Evolutionary conservation across 2,888 invertebrate species (phyloP).

Genomic region (Orthosia cruda): DNA sequence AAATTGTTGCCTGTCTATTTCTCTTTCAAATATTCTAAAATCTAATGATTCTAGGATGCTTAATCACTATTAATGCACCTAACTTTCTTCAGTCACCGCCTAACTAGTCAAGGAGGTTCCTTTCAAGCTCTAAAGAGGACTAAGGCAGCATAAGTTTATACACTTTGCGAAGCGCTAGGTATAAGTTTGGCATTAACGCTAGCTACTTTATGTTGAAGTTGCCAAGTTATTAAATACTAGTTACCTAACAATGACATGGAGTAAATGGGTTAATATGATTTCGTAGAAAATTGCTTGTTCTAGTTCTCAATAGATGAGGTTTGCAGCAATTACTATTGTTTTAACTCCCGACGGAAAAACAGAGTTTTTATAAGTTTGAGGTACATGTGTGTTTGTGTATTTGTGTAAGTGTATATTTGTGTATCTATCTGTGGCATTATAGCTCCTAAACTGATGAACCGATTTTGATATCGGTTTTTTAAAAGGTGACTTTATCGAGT

Average conservation of each 20-base stretch:
- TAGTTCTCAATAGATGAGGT: conserved; percentile 13
- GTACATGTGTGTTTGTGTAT: too few species aligned
- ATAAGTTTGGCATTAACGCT: conserved; percentile 50
- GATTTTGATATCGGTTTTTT: too few species aligned
- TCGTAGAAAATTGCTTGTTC: conserved; percentile 24
- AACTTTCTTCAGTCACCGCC: conserved; percentile 5
- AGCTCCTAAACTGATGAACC: too few species aligned
- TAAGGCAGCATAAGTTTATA: conserved; percentile 40
- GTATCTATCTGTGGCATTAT: too few species aligned
- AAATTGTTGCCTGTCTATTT: too few species aligned
- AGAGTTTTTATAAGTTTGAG: too few species aligned
- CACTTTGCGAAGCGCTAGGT: conserved; percentile 31
- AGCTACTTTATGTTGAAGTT: conserved; percentile 52
- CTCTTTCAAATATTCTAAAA: background rate
- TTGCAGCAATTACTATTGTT: background rate
- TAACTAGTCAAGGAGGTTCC: conserved; percentile 13
- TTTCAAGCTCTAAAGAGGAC: conserved; percentile 46
- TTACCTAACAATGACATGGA: conserved; percentile 56
- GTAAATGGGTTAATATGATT: conserved; percentile 51
- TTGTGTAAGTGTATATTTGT: too few species aligned
- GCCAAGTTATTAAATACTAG: conserved; percentile 58
- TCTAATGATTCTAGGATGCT: background rate
- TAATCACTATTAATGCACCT: background rate
- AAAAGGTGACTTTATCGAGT: too few species aligned
- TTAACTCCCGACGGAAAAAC: too few species aligned